Conservation (phyloP, 2,888 invertebrate species). For the Epiblema foenella region DNA sequence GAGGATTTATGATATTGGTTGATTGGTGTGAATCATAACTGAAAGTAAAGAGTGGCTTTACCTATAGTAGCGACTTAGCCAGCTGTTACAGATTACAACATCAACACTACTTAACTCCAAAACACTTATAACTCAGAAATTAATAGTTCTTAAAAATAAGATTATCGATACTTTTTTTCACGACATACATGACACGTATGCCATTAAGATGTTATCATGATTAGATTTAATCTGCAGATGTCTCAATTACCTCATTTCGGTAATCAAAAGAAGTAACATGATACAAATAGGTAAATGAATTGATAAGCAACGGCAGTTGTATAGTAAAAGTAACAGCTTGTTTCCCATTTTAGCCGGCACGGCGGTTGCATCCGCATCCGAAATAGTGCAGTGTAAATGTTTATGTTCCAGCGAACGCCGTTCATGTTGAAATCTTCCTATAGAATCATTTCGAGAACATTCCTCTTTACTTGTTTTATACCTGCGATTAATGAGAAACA, state of each 20-base stretch:
- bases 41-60: background rate
- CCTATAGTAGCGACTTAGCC: background rate
- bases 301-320: conserved; percentile 46
- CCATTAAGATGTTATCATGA: conserved; percentile 7
- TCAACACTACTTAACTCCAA: background rate
- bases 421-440: conserved; percentile 65
- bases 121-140: background rate
- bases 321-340: conserved; percentile 57
- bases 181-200: background rate
- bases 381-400: conserved; percentile 71
- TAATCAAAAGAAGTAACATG: conserved; percentile 41
- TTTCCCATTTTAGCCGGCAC: conserved; percentile 63
- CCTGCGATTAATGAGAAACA: conserved; percentile 22
- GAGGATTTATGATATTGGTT: conserved; percentile 4
- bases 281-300: conserved; percentile 47
- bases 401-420: conserved; percentile 73
- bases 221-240: conserved; percentile 26
- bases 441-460: conserved; percentile 58
- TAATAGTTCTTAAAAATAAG: too few species aligned
- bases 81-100: too few species aligned
- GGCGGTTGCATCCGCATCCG: conserved; percentile 70
- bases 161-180: background rate
- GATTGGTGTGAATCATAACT: background rate
- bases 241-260: conserved; percentile 32
- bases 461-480: conserved; percentile 42